These are phyloP conservation scores for Limenitis arthemis DNA, from an alignment of 2,888 invertebrate genomes.

Conservation along the genomic window DNA sequence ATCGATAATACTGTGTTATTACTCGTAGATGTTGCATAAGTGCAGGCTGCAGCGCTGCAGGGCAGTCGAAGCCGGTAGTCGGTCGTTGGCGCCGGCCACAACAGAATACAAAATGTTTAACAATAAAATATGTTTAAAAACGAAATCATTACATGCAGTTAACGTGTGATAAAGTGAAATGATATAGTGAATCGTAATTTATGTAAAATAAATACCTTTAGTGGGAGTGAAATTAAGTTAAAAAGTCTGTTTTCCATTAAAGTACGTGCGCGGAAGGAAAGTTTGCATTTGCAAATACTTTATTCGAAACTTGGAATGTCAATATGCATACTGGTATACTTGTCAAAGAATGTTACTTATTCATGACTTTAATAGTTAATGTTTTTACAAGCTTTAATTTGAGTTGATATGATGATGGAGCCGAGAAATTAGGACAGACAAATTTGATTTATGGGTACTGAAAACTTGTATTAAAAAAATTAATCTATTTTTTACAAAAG, in stretches of 20 bases:
- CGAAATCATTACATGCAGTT: neutral
- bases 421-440: too few species aligned
- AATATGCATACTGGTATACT: constrained; percentile 1
- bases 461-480: too few species aligned
- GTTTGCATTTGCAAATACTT: constrained; percentile 37
- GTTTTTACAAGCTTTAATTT: neutral
- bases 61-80: constrained; percentile 41
- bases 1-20: constrained; percentile 50
- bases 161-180: neutral
- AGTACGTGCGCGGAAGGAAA: constrained; percentile 31
- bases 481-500: too few species aligned
- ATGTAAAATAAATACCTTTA: neutral
- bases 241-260: constrained; percentile 3
- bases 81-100: constrained; percentile 39
- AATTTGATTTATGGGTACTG: too few species aligned
- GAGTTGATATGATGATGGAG: too few species aligned
- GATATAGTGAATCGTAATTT: neutral
- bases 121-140: constrained; percentile 4
- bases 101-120: constrained; percentile 7
- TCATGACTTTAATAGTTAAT: neutral
- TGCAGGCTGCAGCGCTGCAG: constrained; percentile 34
- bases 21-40: constrained; percentile 57
- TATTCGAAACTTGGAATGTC: constrained; percentile 28
- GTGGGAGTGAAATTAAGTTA: constrained; percentile 6
- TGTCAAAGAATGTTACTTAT: constrained; percentile 7